Base-by-base conservation (phyloP, 1,140 invertebrate genomes). In the Drosophila tropicalis region DNA sequence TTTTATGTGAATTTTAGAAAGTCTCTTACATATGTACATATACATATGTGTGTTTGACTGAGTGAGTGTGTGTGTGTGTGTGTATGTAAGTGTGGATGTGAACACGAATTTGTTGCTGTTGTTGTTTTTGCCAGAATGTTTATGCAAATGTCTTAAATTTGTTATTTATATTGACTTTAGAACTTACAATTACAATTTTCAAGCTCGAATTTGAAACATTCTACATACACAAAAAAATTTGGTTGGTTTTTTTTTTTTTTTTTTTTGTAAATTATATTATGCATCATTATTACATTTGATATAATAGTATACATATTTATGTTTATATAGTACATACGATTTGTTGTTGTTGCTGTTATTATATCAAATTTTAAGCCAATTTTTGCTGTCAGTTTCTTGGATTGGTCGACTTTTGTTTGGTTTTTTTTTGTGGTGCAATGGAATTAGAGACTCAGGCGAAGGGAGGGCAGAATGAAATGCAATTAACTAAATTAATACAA, bases 141-240 rank as follows among this genome's bases (percentile, higher is more conserved):
- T 63, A 62, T 76, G 70, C 76, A 70, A 64, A 70, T 76, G 76
- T 76, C 76, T 62, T 67, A 62, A 47, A 44, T 65, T 56, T 41
- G 34, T 62, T 25, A 72, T 76, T 81, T 79, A 81, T 55, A 71
- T 58, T 71, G 73, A 79, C 63, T 83, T 76, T 83, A 86, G 83
- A 83, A 76, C 74, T 78, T 78, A 78, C 75, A 83, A 89, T 82
- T 87, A 86, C 70, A 77, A 51, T 84, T 87, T 84, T 72, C 84
- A 87, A 89, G 84, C 84, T 87, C 84, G 85, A 89, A 87, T 87
- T 84, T 87, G 79, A 87, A 87, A 87, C 84, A 75, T 89, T 84
- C 84, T 89, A 87, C 84, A 89, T 82, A 87, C 84, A 87, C 80
- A 84, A 87, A 83, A 83, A 72, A 29, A 29, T 29, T 29, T 25